A percentile compares a stretch with the other conserved stretches of the same genome.
Conservation (phyloP, 1,140 invertebrate genomes). For the Lepidostoma basale region DNA sequence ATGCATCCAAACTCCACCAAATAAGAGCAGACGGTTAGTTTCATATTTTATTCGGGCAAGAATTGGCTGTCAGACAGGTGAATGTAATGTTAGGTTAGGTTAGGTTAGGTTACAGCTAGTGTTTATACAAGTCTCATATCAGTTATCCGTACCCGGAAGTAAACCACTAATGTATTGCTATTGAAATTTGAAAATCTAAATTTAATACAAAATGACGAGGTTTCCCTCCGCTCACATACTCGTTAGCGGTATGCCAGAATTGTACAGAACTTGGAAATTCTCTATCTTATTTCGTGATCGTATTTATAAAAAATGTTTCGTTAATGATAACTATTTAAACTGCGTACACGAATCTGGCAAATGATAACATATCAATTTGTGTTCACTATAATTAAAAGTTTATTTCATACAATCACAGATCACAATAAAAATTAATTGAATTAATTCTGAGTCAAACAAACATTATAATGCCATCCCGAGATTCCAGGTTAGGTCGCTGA, state of each 20-base stretch:
- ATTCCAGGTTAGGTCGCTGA: no score
- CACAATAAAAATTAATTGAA: background rate
- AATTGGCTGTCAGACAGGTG: slow-evolving; percentile 35
- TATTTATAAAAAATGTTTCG: slow-evolving; percentile 21
- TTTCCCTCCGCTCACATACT: slow-evolving; percentile 28
- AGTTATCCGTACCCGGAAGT: slow-evolving; percentile 36
- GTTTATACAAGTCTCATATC: slow-evolving; percentile 26
- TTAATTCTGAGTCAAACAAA: no score
- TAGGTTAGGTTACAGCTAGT: slow-evolving; percentile 27
- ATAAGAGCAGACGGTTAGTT: slow-evolving; percentile 40
- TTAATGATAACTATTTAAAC: slow-evolving; percentile 13
- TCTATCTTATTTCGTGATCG: slow-evolving; percentile 4
- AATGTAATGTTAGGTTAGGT: slow-evolving; percentile 23
- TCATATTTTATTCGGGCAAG: slow-evolving; percentile 40
- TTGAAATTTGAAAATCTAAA: slow-evolving; percentile 41
- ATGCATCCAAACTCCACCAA: slow-evolving; percentile 40
- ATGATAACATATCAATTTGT: slow-evolving; percentile 5
- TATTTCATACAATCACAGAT: slow-evolving; percentile 21
- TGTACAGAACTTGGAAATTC: slow-evolving; percentile 24
- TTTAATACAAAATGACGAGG: slow-evolving; percentile 38
- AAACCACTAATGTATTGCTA: slow-evolving; percentile 43
- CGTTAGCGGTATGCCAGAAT: slow-evolving; percentile 15
- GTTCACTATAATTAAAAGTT: slow-evolving; percentile 2
- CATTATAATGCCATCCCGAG: no score
- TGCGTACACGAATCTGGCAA: background rate